These are phyloP conservation scores for Calcarius lapponicus DNA, from an alignment of 2,797 vertebrate species.

Conservation along the genomic window DNA sequence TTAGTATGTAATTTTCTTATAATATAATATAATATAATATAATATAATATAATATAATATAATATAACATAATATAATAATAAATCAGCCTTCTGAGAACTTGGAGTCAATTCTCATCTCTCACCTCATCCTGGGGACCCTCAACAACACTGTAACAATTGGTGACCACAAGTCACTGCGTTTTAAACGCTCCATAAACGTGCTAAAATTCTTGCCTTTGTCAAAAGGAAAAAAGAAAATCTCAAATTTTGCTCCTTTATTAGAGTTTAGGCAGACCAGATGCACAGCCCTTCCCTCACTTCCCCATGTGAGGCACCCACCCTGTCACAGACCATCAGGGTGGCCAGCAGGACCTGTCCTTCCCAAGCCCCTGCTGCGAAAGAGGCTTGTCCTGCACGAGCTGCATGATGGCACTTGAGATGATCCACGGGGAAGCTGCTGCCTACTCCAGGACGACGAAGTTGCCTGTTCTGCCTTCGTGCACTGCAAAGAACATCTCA, in stretches of 20 bases:
- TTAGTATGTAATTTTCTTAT: background rate
- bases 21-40: too few species aligned
- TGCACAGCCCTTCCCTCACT: background rate
- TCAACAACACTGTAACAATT: too few species aligned
- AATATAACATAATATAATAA: too few species aligned
- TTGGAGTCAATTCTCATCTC: too few species aligned
- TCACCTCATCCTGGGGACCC: too few species aligned
- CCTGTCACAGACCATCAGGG: background rate
- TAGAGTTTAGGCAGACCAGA: background rate
- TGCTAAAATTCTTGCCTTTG: background rate
- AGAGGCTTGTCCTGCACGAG: fast-evolving
- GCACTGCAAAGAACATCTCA: background rate
- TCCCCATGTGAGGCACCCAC: background rate
- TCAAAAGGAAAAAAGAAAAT: background rate
- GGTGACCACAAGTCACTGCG: background rate
- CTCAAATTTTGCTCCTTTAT: background rate
- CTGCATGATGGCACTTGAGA: background rate
- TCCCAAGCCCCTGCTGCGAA: background rate
- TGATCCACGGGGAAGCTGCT: background rate
- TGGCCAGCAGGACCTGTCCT: background rate
- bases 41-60: too few species aligned
- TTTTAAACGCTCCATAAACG: background rate
- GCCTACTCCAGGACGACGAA: background rate
- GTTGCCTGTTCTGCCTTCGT: background rate
- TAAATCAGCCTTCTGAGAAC: too few species aligned